These are phyloP conservation scores for Apomyelois bistriatella DNA, from an alignment of 2,888 invertebrate genomes.

Conservation along the genomic window DNA sequence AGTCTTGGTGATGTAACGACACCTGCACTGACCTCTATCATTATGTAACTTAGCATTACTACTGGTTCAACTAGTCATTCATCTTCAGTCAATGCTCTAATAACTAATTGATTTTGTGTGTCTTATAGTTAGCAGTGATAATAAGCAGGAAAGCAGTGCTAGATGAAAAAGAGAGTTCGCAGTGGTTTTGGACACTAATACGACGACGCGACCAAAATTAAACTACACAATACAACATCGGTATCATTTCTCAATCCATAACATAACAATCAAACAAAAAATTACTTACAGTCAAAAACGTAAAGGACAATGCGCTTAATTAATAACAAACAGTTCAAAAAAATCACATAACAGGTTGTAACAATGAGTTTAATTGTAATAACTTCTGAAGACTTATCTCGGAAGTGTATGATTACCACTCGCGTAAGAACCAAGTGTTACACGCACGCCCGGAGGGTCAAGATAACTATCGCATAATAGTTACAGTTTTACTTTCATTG, in stretches of 20 bases:
- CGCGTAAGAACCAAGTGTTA: constrained; percentile 7
- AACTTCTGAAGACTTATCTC: constrained; percentile 8
- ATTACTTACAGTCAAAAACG: too few relatives aligned
- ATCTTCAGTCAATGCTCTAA: not conserved
- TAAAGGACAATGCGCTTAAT: not conserved
- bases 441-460: constrained; percentile 8
- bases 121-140: too few relatives aligned
- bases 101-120: not conserved
- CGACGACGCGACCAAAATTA: too few relatives aligned
- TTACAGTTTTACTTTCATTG: constrained; percentile 1
- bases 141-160: too few relatives aligned
- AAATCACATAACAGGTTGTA: not conserved
- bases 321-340: too few relatives aligned
- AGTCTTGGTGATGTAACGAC: constrained; percentile 42
- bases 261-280: too few relatives aligned
- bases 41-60: constrained; percentile 28
- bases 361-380: not conserved
- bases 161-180: too few relatives aligned
- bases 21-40: constrained; percentile 46
- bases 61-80: not conserved
- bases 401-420: not conserved
- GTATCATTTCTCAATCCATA: too few relatives aligned
- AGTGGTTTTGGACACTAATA: too few relatives aligned
- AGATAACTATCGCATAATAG: constrained; percentile 4
- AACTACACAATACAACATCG: too few relatives aligned